phyloP scores from a whole-genome alignment of 2,797 vertebrate genomes.

The Propithecus deckenii region DNA sequence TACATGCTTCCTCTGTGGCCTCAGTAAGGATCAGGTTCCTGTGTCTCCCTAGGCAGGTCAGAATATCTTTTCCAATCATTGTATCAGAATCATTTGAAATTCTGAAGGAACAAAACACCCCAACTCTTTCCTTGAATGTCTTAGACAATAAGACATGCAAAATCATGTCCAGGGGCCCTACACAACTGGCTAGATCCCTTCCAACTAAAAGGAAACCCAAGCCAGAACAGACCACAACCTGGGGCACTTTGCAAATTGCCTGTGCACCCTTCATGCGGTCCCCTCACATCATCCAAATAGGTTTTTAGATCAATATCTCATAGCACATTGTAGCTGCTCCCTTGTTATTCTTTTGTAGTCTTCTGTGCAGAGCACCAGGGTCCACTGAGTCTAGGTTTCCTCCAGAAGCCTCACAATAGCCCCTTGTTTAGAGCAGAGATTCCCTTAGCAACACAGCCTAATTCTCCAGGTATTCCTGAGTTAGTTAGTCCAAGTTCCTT shows the following conservation, averaged over 20 bases:
- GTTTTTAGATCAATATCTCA: background rate
- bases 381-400: slow-evolving; percentile 22
- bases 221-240: background rate
- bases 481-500: background rate
- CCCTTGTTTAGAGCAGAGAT: slow-evolving; percentile 37
- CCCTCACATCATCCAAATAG: background rate
- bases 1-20: background rate
- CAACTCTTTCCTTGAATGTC: slow-evolving; percentile 14
- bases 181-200: background rate
- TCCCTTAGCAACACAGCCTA: slow-evolving; percentile 62
- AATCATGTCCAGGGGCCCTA: background rate
- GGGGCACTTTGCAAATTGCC: background rate
- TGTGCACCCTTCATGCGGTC: background rate
- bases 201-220: background rate
- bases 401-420: background rate
- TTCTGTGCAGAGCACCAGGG: background rate
- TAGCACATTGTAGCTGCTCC: background rate
- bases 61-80: slow-evolving; percentile 21
- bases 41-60: background rate
- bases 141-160: slow-evolving; percentile 1
- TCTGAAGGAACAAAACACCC: slow-evolving; percentile 8
- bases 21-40: background rate
- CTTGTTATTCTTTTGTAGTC: slow-evolving; percentile 11
- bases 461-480: slow-evolving; percentile 50
- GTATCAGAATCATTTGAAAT: slow-evolving; percentile 14